Conservation (phyloP, 1,140 invertebrate species). For the Saccostrea echinata region DNA sequence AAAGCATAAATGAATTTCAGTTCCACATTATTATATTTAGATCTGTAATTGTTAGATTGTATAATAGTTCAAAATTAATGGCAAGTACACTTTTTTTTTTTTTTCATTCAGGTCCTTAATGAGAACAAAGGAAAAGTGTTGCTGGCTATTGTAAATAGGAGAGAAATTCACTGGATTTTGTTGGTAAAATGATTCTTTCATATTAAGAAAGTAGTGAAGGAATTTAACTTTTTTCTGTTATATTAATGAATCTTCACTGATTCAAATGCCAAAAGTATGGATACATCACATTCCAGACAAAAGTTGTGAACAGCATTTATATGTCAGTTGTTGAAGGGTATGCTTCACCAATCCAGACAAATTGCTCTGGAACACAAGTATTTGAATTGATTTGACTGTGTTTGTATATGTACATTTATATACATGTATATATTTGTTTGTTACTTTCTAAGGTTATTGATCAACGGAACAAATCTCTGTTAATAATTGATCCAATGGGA, state of each 20-base stretch:
- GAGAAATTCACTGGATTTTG: constrained; percentile 3
- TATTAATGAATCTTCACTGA: background rate
- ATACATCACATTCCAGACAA: no score
- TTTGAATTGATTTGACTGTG: background rate
- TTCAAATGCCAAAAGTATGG: background rate
- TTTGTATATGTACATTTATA: background rate
- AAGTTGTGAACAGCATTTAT: background rate
- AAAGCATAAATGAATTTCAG: no score
- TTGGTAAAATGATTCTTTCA: background rate
- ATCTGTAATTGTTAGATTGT: background rate
- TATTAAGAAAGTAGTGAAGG: no score
- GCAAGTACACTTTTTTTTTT: background rate
- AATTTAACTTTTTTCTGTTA: no score
- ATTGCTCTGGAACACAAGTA: background rate
- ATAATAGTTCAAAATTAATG: background rate
- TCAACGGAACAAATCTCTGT: background rate
- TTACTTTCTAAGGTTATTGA: constrained; percentile 8
- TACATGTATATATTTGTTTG: background rate
- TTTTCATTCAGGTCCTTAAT: constrained; percentile 8
- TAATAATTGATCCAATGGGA: background rate
- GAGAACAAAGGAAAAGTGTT: constrained; percentile 1
- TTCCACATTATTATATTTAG: background rate
- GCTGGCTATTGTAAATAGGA: background rate
- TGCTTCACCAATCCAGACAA: background rate
- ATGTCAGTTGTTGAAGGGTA: background rate